Evolutionary conservation across 2,113 vertebrate genomes (phyloP).

Genomic region (Alosa alosa): DNA sequence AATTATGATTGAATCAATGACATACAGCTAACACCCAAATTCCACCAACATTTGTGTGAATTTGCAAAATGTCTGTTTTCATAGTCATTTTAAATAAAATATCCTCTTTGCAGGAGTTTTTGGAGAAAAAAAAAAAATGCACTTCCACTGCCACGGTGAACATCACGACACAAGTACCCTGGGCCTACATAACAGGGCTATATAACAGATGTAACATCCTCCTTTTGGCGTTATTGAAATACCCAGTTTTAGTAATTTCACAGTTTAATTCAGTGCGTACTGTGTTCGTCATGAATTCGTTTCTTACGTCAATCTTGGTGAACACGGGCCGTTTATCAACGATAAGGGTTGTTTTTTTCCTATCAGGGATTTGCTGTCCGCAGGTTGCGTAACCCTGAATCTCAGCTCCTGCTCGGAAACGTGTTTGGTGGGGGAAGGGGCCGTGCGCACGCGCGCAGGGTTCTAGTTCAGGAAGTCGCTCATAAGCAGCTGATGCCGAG

Average conservation of each 20-base stretch:
- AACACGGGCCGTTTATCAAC: not conserved
- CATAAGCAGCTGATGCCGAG: conserved; percentile 50
- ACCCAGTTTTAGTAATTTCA: not conserved
- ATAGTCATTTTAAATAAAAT: conserved; percentile 66
- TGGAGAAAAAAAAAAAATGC: conserved; percentile 33
- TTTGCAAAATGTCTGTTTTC: conserved; percentile 66
- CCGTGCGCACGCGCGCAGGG: not conserved
- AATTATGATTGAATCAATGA: conserved; percentile 48
- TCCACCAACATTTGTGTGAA: conserved; percentile 58
- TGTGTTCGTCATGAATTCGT: not conserved
- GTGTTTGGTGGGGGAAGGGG: not conserved
- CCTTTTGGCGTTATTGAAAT: not conserved
- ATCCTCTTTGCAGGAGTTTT: conserved; percentile 55
- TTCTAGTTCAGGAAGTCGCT: conserved; percentile 44
- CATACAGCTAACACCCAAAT: conserved; percentile 50
- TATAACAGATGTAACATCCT: not conserved
- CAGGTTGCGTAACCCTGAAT: conserved; percentile 8
- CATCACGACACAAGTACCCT: not conserved
- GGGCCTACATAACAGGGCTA: not conserved
- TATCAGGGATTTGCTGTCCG: not conserved
- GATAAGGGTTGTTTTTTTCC: conserved; percentile 7
- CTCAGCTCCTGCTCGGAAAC: conserved; percentile 28
- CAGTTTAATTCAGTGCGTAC: not conserved
- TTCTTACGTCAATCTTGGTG: not conserved
- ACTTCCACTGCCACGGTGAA: not conserved